Conservation (phyloP, 2,888 invertebrate genomes). For the Yponomeuta evonymella region DNA sequence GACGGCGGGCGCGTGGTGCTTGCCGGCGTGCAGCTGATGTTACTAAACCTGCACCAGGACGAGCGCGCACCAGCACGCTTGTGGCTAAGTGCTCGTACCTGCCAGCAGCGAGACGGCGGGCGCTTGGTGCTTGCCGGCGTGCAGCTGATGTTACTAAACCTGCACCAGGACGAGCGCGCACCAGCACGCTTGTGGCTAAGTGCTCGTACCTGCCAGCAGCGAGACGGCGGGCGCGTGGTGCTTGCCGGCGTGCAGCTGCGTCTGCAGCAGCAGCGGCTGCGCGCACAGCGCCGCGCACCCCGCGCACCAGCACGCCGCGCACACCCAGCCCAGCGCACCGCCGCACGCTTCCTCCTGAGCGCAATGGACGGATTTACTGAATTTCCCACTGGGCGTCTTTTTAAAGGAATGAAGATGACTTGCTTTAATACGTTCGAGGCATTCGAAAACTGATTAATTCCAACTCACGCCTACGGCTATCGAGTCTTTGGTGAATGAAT, state of each 20-base stretch:
- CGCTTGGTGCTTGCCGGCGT: not conserved
- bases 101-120: not conserved
- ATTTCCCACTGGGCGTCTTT: not conserved
- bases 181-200: not conserved
- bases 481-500: no score
- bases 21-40: no score
- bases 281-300: slow-evolving; percentile 83
- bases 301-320: slow-evolving; percentile 80
- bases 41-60: no score
- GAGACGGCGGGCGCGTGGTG: slow-evolving; percentile 81
- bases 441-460: no score
- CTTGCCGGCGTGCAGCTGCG: slow-evolving; percentile 78
- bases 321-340: slow-evolving; percentile 81
- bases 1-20: no score
- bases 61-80: slow-evolving; percentile 74
- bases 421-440: no score
- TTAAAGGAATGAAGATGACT: not conserved
- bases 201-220: slow-evolving; percentile 76
- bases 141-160: not conserved
- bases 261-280: slow-evolving; percentile 81
- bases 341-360: slow-evolving; percentile 53
- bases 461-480: no score
- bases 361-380: not conserved
- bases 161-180: not conserved
- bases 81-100: no score